phyloP scores from a whole-genome alignment of 1,140 invertebrate species.

The Andricus grossulariae region DNA sequence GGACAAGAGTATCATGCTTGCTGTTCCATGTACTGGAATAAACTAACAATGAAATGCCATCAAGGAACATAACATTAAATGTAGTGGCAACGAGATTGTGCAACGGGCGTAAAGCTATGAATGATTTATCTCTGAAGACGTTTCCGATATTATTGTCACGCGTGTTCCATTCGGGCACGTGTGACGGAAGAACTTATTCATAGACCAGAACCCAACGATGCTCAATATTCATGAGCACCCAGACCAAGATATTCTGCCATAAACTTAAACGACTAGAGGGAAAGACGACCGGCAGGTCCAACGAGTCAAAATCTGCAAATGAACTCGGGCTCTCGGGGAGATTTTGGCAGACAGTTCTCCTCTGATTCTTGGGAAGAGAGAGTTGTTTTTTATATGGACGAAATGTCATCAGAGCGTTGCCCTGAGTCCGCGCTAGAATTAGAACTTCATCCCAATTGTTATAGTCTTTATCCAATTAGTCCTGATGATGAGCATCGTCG shows the following conservation, averaged over 20 bases:
- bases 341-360: slow-evolving; percentile 33
- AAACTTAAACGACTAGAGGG: too few relatives aligned
- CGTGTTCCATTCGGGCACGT: neutral
- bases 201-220: neutral
- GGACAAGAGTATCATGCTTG: slow-evolving; percentile 20
- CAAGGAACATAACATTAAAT: neutral
- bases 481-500: slow-evolving; percentile 41
- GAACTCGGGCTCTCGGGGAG: slow-evolving; percentile 40
- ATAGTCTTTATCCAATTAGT: slow-evolving; percentile 42
- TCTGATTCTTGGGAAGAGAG: slow-evolving; percentile 56
- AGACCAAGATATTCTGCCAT: neutral
- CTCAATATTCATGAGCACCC: neutral
- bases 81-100: neutral
- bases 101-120: neutral
- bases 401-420: slow-evolving; percentile 46
- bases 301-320: slow-evolving; percentile 31
- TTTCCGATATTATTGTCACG: neutral
- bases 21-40: neutral
- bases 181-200: neutral
- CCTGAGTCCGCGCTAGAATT: slow-evolving; percentile 47
- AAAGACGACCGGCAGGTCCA: neutral
- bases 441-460: slow-evolving; percentile 37
- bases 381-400: slow-evolving; percentile 63
- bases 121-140: slow-evolving; percentile 1
- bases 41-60: slow-evolving; percentile 2